phyloP scores from a whole-genome alignment of 1,140 invertebrate species.

The Carposina sasakii region DNA sequence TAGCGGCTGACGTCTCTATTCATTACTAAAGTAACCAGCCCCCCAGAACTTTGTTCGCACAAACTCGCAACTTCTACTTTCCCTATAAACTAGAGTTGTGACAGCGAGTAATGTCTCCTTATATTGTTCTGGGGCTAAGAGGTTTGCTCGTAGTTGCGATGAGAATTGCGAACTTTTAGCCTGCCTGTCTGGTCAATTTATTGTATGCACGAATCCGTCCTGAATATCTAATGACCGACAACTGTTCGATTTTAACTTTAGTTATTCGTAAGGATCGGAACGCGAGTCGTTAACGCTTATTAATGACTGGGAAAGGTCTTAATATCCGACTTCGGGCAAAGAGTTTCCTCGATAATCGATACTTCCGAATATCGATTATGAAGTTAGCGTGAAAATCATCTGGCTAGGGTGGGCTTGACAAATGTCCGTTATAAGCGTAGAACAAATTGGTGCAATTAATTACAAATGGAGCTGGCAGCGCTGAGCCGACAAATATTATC shows the following conservation, averaged over 20 bases:
- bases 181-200: constrained; percentile 47
- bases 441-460: constrained; percentile 71
- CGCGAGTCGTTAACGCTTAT: constrained; percentile 31
- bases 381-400: constrained; percentile 65
- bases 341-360: constrained; percentile 45
- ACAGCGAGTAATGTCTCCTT: constrained; percentile 69
- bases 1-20: constrained; percentile 64
- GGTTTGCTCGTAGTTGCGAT: constrained; percentile 58
- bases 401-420: constrained; percentile 58
- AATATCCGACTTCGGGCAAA: constrained; percentile 35
- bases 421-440: constrained; percentile 68
- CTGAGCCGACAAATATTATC: constrained; percentile 69
- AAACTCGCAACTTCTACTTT: constrained; percentile 58
- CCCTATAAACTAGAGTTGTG: constrained; percentile 69
- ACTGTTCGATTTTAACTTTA: constrained; percentile 15
- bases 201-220: constrained; percentile 15
- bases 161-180: constrained; percentile 65
- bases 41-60: constrained; percentile 59
- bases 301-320: constrained; percentile 35
- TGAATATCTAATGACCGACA: constrained; percentile 32
- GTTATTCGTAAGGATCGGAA: constrained; percentile 23
- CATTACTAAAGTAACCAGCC: constrained; percentile 63
- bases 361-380: constrained; percentile 60
- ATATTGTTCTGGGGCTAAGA: constrained; percentile 71
- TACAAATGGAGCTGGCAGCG: constrained; percentile 52